Percentiles rank a stretch among this genome's conserved stretches.
Conservation (phyloP, 2,888 invertebrate genomes). For the Tuberolachnus salignus region DNA sequence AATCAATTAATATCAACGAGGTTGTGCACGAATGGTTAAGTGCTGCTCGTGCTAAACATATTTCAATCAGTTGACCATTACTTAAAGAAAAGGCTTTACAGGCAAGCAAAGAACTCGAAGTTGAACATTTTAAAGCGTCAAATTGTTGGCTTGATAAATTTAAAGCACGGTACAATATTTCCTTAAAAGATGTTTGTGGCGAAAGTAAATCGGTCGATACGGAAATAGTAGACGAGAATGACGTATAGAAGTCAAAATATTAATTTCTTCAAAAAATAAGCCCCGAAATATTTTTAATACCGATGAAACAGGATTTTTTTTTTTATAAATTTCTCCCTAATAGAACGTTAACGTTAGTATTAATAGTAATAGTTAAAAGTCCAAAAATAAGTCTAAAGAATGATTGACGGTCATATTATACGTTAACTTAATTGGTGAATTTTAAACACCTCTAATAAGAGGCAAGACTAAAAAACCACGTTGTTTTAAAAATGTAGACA, state of each 20-base stretch:
- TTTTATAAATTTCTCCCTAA: slow-evolving; percentile 19
- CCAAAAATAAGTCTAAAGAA: slow-evolving; percentile 34
- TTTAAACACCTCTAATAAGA: slow-evolving; percentile 34
- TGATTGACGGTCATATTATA: slow-evolving; percentile 33
- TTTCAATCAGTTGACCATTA: no score
- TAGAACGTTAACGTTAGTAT: slow-evolving; percentile 25
- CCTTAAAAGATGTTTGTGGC: background rate
- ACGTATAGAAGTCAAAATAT: slow-evolving; percentile 10
- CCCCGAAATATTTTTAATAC: slow-evolving; percentile 35
- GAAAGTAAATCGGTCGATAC: background rate
- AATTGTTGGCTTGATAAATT: slow-evolving; percentile 16
- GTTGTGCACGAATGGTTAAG: no score
- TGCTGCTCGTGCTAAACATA: no score
- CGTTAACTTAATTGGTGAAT: slow-evolving; percentile 9
- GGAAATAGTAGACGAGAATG: slow-evolving; percentile 2
- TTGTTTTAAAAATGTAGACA: slow-evolving; percentile 31
- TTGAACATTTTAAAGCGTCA: background rate
- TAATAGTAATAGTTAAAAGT: slow-evolving; percentile 1
- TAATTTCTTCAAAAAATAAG: slow-evolving; percentile 33
- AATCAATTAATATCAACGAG: no score
- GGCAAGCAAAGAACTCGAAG: no score
- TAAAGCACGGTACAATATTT: slow-evolving; percentile 6
- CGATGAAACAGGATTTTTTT: slow-evolving; percentile 28
- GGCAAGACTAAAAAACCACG: slow-evolving; percentile 27
- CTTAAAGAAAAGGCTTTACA: no score